Evolutionary conservation across 92 coral and sea anemone species (phyloP), one percentile per base, ranked within the genome.

Genomic region (Bergia puertoricense): DNA sequence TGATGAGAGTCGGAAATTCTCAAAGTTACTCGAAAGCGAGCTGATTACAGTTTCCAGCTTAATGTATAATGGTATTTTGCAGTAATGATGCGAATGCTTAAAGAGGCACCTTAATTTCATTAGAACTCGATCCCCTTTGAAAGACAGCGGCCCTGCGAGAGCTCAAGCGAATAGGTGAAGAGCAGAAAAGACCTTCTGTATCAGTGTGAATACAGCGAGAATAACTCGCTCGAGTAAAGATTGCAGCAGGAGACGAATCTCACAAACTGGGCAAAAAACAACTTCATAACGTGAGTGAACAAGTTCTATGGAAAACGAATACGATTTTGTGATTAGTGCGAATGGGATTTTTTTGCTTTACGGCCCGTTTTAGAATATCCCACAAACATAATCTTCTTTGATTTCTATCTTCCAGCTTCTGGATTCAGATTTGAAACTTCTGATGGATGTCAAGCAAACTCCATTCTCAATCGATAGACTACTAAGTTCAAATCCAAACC

Each of bases 1-100:
- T 71, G 82, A 79, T 46, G 82, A 79, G 82, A 79, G 87, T 84
- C 87, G 87, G 87, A 84, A 84, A 74, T 48, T 71, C 87, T 42
- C 87, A 69, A 84, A 84, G 62, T 16, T 79, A 51, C 82, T 79
- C 82, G 16, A 79, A 79, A 42, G 82, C 59, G 81, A 15, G 16
- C 82, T 23, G 43, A 84, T 71, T 83, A 44, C 23, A 57, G 22
- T 23, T 20, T 79, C 20, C 13, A 51, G 83, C 83, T 50, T 57
- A 37, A 37, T 54, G 45, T 56, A 44, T 65, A 62, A 62, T 62
- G 65, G 56, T 45, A 83, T 9, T 46, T 41, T 65, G 50, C 74
- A 66, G 74, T 37, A 36, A 84, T 43, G 87, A 79, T 79, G 30
- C 20, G 51, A 84, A 84, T 40, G 37, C 54, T 69, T 84, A 71